Evolutionary conservation across 2,888 invertebrate genomes (phyloP).

Genomic region (Thymelicus acteon): DNA sequence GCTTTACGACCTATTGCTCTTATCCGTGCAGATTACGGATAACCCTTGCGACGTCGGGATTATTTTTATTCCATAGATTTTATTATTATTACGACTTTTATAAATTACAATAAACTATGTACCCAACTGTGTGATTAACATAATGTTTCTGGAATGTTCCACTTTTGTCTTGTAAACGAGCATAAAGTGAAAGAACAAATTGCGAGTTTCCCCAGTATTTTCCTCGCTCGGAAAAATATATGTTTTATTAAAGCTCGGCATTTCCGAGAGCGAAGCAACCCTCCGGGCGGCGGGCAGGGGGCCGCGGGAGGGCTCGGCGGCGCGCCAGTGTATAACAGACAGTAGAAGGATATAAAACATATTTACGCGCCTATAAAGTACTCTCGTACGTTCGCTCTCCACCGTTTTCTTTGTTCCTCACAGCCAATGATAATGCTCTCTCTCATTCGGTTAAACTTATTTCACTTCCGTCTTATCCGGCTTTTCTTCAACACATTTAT

Average conservation of each 20-base stretch:
- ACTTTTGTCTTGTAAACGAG: conserved; percentile 85
- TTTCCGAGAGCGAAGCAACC: conserved; percentile 83
- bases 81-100: conserved; percentile 41
- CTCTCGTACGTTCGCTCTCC: conserved; percentile 83
- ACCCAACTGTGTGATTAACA: conserved; percentile 81
- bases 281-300: conserved; percentile 63
- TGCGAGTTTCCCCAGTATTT: conserved; percentile 85
- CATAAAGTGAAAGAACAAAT: conserved; percentile 86
- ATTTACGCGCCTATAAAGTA: conserved; percentile 86
- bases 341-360: conserved; percentile 85
- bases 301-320: conserved; percentile 59
- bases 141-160: conserved; percentile 83
- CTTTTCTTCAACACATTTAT: conserved; percentile 80
- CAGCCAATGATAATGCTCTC: conserved; percentile 84
- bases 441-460: conserved; percentile 83
- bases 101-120: conserved; percentile 69
- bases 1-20: conserved; percentile 59
- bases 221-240: conserved; percentile 85
- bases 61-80: conserved; percentile 32
- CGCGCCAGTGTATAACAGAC: conserved; percentile 84
- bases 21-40: conserved; percentile 2
- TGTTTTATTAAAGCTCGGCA: conserved; percentile 85
- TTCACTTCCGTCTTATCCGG: conserved; percentile 81
- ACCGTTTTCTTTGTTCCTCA: conserved; percentile 84
- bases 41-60: conserved; percentile 25